Evolutionary conservation across 1,140 invertebrate genomes (phyloP).

Genomic region (Hylaeus anthracinus): DNA sequence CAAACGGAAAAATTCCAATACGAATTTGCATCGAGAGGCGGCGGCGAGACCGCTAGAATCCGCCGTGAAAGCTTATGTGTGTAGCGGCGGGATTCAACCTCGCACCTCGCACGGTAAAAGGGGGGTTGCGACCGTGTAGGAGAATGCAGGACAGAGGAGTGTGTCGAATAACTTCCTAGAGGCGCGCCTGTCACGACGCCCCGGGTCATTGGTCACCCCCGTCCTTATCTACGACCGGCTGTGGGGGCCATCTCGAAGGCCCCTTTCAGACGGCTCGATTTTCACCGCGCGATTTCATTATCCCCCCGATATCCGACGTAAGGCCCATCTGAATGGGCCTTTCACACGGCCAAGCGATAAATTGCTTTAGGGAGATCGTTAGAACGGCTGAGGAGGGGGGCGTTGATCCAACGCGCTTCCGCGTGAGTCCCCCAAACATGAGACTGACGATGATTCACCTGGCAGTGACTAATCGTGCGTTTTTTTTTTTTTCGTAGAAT

Average conservation of each 20-base stretch:
- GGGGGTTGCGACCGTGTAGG: conserved; percentile 6
- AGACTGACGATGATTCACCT: neutral
- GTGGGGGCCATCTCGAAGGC: conserved; percentile 48
- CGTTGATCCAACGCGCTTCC: conserved; percentile 1
- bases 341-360: conserved; percentile 41
- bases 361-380: conserved; percentile 19
- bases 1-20: conserved; percentile 24
- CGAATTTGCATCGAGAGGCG: conserved; percentile 33
- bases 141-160: conserved; percentile 57
- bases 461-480: neutral
- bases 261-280: conserved; percentile 34
- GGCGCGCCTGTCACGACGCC: conserved; percentile 77
- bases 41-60: neutral
- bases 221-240: conserved; percentile 68
- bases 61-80: conserved; percentile 27
- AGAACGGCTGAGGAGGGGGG: neutral
- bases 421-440: neutral
- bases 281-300: conserved; percentile 51
- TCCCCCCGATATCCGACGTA: conserved; percentile 9
- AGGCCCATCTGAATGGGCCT: conserved; percentile 27
- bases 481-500: neutral
- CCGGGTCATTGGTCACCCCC: conserved; percentile 73
- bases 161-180: conserved; percentile 75
- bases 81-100: neutral
- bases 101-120: neutral